phyloP scores from a whole-genome alignment of 2,797 vertebrate genomes.

The Onychomys arenicola region DNA sequence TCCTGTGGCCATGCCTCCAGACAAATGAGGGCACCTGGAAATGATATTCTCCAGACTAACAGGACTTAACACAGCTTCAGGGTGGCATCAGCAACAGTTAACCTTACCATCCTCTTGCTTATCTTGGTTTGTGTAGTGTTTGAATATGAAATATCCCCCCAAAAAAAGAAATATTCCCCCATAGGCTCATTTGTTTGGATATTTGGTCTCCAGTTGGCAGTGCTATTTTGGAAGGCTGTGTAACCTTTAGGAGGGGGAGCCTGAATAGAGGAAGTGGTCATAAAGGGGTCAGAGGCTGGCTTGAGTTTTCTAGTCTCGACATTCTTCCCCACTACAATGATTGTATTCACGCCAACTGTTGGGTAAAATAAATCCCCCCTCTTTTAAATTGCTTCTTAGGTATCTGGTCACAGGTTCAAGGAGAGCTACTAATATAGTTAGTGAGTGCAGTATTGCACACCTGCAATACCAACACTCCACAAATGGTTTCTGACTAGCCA shows the following conservation, averaged over 20 bases:
- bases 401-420: background rate
- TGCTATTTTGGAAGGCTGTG: background rate
- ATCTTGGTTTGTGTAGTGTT: background rate
- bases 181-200: background rate
- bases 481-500: background rate
- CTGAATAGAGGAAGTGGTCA: background rate
- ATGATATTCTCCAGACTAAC: too few species aligned
- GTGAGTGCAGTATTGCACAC: background rate
- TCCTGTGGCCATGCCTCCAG: background rate
- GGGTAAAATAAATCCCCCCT: background rate
- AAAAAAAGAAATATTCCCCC: too few species aligned
- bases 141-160: background rate
- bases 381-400: background rate
- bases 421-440: background rate
- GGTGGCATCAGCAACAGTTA: background rate
- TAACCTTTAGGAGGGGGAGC: background rate
- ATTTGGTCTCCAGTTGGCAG: background rate
- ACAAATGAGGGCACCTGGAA: background rate
- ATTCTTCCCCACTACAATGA: too few species aligned
- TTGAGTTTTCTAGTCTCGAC: background rate
- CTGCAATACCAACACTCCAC: too few species aligned
- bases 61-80: background rate
- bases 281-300: background rate
- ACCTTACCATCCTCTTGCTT: too few species aligned
- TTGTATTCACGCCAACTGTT: background rate